These are phyloP conservation scores for Sphaeramia orbicularis DNA, from an alignment of 2,797 vertebrate species.

Conservation along the genomic window DNA sequence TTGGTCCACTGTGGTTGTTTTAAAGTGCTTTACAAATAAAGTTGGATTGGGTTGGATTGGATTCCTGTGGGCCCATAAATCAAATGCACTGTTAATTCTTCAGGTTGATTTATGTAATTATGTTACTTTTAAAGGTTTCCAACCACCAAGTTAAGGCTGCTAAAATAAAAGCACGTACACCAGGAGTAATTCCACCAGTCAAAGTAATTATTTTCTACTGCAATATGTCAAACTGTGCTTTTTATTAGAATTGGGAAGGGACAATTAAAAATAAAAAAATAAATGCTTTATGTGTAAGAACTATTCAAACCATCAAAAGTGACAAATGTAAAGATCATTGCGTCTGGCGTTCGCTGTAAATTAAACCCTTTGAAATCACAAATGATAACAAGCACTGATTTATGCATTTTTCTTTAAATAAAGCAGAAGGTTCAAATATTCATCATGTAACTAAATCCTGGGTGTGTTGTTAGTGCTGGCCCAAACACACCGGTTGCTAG, in stretches of 20 bases:
- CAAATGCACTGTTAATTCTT: conserved; percentile 3
- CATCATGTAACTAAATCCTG: conserved; percentile 18
- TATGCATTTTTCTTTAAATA: conserved; percentile 2
- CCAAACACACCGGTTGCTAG: conserved; percentile 38
- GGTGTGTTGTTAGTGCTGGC: conserved; percentile 16
- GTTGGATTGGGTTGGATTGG: no score
- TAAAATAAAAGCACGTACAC: conserved; percentile 25
- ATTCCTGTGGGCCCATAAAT: conserved; percentile 4
- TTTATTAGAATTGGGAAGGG: conserved; percentile 17
- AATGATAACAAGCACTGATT: conserved; percentile 5
- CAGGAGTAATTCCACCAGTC: conserved; percentile 16
- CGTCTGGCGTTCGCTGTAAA: conserved; percentile 18
- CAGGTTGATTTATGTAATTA: conserved; percentile 21
- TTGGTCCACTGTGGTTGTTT: no score
- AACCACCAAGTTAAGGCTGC: conserved; percentile 2
- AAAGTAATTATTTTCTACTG: conserved; percentile 33
- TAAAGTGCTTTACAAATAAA: no score
- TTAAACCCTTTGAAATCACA: conserved; percentile 18
- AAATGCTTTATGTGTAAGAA: conserved; percentile 23
- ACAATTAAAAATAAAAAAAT: conserved; percentile 23
- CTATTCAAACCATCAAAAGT: conserved; percentile 18
- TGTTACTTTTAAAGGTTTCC: conserved; percentile 18
- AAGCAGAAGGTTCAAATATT: conserved; percentile 14
- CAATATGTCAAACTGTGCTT: conserved; percentile 10
- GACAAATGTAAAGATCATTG: conserved; percentile 25